Conservation (phyloP, 2,797 vertebrate genomes). For the Oryzias sinensis region DNA sequence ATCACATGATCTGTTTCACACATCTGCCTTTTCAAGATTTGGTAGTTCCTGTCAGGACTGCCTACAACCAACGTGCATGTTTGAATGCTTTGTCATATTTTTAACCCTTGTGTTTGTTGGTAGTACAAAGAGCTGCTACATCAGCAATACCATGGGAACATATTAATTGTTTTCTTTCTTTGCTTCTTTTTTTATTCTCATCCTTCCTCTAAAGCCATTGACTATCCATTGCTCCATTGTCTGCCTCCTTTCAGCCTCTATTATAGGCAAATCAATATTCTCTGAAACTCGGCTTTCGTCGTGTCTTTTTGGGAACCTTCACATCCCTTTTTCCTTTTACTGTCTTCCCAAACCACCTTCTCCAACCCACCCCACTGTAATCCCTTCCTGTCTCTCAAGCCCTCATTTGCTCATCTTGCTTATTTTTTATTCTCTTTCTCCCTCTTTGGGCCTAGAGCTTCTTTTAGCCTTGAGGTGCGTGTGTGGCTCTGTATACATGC, state of each 20-base stretch:
- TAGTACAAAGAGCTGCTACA: not conserved
- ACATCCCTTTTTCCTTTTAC: slow-evolving; percentile 43
- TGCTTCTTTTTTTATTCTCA: not conserved
- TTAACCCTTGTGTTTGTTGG: not conserved
- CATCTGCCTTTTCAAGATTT: too few species aligned
- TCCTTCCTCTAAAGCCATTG: slow-evolving; percentile 24
- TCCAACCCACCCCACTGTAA: slow-evolving; percentile 43
- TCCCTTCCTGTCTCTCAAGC: slow-evolving; percentile 48
- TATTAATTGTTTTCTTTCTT: not conserved
- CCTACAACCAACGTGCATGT: too few species aligned
- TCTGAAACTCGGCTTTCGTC: slow-evolving; percentile 48
- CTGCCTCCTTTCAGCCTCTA: slow-evolving; percentile 27
- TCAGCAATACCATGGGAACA: slow-evolving; percentile 14
- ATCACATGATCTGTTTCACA: too few species aligned
- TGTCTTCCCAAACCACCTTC: slow-evolving; percentile 43
- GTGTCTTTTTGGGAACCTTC: slow-evolving; percentile 51
- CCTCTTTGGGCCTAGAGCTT: slow-evolving; percentile 23
- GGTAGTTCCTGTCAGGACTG: too few species aligned
- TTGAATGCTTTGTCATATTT: not conserved
- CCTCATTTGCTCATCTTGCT: slow-evolving; percentile 51
- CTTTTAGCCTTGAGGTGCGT: slow-evolving; percentile 9
- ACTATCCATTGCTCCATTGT: slow-evolving; percentile 31
- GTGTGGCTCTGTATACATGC: slow-evolving; percentile 9
- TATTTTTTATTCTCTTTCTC: slow-evolving; percentile 45
- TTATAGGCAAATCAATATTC: slow-evolving; percentile 60